These are phyloP conservation scores for Leptobrachium ailaonicum DNA, from an alignment of 2,113 vertebrate species.

Conservation along the genomic window DNA sequence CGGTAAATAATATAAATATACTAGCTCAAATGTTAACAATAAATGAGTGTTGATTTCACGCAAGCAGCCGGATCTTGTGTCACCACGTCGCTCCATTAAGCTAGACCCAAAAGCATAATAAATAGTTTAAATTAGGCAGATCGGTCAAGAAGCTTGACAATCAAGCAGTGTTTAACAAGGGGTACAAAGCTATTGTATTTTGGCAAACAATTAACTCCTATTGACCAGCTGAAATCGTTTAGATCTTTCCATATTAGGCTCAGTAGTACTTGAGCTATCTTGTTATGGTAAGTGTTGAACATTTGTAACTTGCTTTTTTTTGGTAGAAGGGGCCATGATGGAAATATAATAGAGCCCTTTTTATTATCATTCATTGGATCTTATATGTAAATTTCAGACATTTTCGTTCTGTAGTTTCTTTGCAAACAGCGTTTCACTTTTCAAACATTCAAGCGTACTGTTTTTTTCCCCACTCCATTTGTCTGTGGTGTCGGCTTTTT, in stretches of 20 bases:
- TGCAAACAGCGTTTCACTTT: too few relatives aligned
- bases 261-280: constrained; percentile 4
- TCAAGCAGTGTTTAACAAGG: neutral
- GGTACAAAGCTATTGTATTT: neutral
- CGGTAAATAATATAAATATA: too few relatives aligned
- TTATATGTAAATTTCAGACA: too few relatives aligned
- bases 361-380: neutral
- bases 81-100: constrained; percentile 29
- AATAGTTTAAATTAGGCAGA: neutral
- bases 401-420: too few relatives aligned
- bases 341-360: constrained; percentile 59
- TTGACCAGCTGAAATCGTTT: neutral
- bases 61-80: constrained; percentile 4
- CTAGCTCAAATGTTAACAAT: too few relatives aligned
- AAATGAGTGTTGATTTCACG: constrained; percentile 23
- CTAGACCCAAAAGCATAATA: constrained; percentile 25
- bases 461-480: too few relatives aligned
- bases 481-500: too few relatives aligned
- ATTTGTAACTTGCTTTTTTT: constrained; percentile 38
- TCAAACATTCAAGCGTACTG: too few relatives aligned
- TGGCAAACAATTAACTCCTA: neutral
- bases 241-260: neutral
- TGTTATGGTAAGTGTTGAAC: constrained; percentile 40
- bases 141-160: constrained; percentile 35
- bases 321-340: constrained; percentile 49